Evolutionary conservation across 1,140 invertebrate species (phyloP).

Genomic region (Formica exsecta): DNA sequence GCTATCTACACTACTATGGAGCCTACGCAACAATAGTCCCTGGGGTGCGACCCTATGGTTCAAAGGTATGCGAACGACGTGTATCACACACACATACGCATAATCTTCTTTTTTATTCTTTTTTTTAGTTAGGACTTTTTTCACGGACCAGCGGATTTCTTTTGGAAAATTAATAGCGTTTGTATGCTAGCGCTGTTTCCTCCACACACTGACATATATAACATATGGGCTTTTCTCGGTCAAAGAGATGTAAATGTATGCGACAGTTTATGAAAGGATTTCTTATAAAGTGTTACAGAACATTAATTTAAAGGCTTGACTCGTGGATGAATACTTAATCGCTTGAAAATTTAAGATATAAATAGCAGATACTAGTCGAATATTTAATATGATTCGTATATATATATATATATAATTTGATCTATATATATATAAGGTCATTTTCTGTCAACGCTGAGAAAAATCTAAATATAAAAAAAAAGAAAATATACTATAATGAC

Average conservation of each 20-base stretch:
- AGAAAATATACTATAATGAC: neutral
- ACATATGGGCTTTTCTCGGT: conserved; percentile 40
- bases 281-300: conserved; percentile 39
- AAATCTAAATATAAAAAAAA: neutral
- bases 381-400: neutral
- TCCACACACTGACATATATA: neutral
- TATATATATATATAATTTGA: too few species aligned
- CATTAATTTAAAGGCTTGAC: conserved; percentile 55
- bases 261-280: conserved; percentile 55
- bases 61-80: conserved; percentile 71
- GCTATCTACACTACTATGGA: conserved; percentile 69
- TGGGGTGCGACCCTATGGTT: conserved; percentile 80
- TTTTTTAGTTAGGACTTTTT: conserved; percentile 77
- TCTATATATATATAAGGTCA: neutral
- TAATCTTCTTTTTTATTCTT: conserved; percentile 74
- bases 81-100: conserved; percentile 1
- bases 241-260: conserved; percentile 75
- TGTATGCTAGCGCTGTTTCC: conserved; percentile 78
- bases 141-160: conserved; percentile 83
- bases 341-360: conserved; percentile 49
- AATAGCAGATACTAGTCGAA: conserved; percentile 28
- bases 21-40: conserved; percentile 78
- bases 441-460: neutral
- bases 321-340: conserved; percentile 58
- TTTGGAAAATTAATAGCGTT: conserved; percentile 84